Evolutionary conservation across 2,113 vertebrate genomes (phyloP), one percentile per base, ranked within the genome.

Genomic region (Sceloporus tristichus): DNA sequence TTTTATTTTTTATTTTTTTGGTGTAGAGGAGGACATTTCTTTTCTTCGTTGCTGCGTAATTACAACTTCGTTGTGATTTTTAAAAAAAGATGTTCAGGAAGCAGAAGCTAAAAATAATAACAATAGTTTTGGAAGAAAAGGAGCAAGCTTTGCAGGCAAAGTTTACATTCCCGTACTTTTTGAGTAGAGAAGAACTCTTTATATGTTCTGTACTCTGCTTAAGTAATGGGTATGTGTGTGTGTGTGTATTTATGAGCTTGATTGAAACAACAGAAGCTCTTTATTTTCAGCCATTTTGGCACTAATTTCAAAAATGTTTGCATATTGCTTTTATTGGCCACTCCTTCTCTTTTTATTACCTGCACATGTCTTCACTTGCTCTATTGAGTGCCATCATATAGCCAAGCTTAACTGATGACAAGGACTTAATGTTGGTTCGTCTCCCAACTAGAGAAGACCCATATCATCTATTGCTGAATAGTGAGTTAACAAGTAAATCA

Each of bases 141-240:
- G 7, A 48, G 48, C 5, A 48, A 48, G 48, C 8, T 92, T 90
- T 90, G 85, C 89, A 91, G 92, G 93, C 42, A 92, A 87, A 87
- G 88, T 91, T 92, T 78, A 85, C 93, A 84, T 93, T 62, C 81
- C n/a, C 91, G 93, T 91, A 74, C 87, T 80, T 91, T 86, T 62
- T 79, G 70, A 48, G 42, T 48, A 2, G 6, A 48, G 42, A 48
- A 48, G 42, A 48, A 48, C 42, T 48, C 42, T 6, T 48, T 48
- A 48, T 48, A 4, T 48, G 3, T 6, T 48, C 42, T 48, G 34
- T 34, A 48, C 42, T 80, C 54, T 59, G 78, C 59, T 18, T 21
- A 80, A 34, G n/a, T 80, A 9, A 0, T 18, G 10, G 54, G 29
- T 3, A 34, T 34, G 34, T 34, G 9, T 62, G 2, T 77, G 14